Conservation (phyloP, 2,888 invertebrate species). For the Xestia c-nigrum region DNA sequence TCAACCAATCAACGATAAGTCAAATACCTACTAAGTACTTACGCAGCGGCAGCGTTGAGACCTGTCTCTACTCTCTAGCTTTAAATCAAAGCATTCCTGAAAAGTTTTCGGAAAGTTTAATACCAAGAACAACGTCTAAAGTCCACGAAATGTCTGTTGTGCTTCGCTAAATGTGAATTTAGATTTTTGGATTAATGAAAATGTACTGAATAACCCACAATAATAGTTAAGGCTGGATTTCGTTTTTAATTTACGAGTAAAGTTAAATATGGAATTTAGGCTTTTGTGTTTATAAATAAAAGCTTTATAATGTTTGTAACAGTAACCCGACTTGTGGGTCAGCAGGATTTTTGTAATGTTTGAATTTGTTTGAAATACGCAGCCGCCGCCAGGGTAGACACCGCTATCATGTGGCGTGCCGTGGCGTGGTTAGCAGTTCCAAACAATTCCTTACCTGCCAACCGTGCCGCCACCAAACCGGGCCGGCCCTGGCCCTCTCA, state of each 20-base stretch:
- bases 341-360: conserved; percentile 11
- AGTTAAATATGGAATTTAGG: background rate
- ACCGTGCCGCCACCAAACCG: too few relatives aligned
- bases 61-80: background rate
- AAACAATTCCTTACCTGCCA: conserved; percentile 6
- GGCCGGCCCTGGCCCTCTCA: too few relatives aligned
- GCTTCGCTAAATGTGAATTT: background rate
- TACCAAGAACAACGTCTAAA: background rate
- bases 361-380: conserved; percentile 2
- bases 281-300: conserved; percentile 1
- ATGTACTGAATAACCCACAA: conserved; percentile 8
- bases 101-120: conserved; percentile 8
- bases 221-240: conserved; percentile 3
- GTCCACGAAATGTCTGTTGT: conserved; percentile 19
- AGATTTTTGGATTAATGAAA: conserved; percentile 10
- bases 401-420: background rate
- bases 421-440: background rate
- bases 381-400: background rate
- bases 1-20: background rate
- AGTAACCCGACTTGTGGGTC: background rate
- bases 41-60: background rate
- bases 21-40: too few relatives aligned
- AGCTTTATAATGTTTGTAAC: conserved; percentile 2
- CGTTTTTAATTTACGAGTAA: conserved; percentile 24
- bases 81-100: conserved; percentile 19